Percentiles rank a stretch among this genome's conserved stretches.
Conservation (phyloP, 2,888 invertebrate species). For the Polyommatus icarus region DNA sequence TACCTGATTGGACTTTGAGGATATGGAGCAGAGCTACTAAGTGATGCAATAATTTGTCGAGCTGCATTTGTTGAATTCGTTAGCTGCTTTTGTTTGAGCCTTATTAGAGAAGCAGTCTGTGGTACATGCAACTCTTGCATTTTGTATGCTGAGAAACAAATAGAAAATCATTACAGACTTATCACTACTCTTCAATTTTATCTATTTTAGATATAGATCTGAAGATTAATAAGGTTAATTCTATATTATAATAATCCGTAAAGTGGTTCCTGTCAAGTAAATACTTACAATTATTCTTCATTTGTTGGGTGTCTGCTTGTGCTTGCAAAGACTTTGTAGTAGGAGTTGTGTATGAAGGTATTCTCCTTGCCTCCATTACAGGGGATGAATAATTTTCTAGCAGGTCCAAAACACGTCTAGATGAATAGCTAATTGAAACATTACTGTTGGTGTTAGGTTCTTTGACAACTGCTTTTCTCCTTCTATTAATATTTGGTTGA, state of each 20-base stretch:
- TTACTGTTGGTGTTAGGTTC: constrained; percentile 49
- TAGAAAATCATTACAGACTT: constrained; percentile 23
- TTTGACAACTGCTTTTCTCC: constrained; percentile 51
- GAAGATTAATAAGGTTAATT: background rate
- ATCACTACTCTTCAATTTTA: too few relatives aligned
- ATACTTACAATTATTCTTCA: constrained; percentile 45
- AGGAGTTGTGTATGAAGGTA: constrained; percentile 73
- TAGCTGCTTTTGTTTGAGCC: constrained; percentile 79
- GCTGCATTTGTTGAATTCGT: constrained; percentile 83
- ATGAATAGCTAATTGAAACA: constrained; percentile 83
- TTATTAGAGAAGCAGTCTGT: constrained; percentile 81
- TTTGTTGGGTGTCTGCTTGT: constrained; percentile 36
- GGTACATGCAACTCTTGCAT: constrained; percentile 81
- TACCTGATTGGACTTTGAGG: constrained; percentile 40
- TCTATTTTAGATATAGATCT: too few relatives aligned
- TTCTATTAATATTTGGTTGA: constrained; percentile 57
- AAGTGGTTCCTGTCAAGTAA: background rate
- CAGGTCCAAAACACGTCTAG: constrained; percentile 88
- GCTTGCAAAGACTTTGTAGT: constrained; percentile 42
- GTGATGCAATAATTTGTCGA: constrained; percentile 80
- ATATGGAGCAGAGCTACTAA: constrained; percentile 68
- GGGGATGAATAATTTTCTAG: constrained; percentile 92
- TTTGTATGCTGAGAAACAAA: constrained; percentile 55
- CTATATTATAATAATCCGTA: background rate
- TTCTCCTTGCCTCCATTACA: constrained; percentile 87